Conservation (phyloP, 2,797 vertebrate species). For the Hozukius guyotensis region DNA sequence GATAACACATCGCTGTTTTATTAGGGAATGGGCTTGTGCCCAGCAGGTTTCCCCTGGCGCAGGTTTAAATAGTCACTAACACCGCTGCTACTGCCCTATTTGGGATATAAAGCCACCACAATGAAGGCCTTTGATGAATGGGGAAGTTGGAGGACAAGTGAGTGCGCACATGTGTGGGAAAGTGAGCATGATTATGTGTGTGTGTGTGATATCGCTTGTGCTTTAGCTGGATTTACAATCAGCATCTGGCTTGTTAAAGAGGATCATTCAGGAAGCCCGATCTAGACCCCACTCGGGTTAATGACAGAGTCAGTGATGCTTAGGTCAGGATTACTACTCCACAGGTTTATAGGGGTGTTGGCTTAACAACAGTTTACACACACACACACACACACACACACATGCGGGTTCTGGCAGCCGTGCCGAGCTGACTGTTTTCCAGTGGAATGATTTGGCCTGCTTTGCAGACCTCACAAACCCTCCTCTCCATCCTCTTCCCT, state of each 20-base stretch:
- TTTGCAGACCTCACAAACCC: slow-evolving; percentile 35
- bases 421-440: slow-evolving; percentile 54
- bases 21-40: slow-evolving; percentile 45
- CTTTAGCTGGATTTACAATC: slow-evolving; percentile 42
- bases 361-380: slow-evolving; percentile 26
- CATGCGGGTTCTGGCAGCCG: slow-evolving; percentile 1
- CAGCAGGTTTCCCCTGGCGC: slow-evolving; percentile 46
- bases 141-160: slow-evolving; percentile 8
- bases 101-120: slow-evolving; percentile 56
- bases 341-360: slow-evolving; percentile 43
- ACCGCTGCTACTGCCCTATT: slow-evolving; percentile 40
- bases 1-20: slow-evolving; percentile 41
- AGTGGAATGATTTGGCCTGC: slow-evolving; percentile 51
- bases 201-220: slow-evolving; percentile 20
- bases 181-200: background rate
- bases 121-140: slow-evolving; percentile 55
- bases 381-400: background rate
- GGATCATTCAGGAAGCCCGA: slow-evolving; percentile 34
- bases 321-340: slow-evolving; percentile 33
- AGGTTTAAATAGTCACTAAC: slow-evolving; percentile 46
- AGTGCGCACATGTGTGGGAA: slow-evolving; percentile 2
- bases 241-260: slow-evolving; percentile 56
- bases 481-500: slow-evolving; percentile 53
- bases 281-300: slow-evolving; percentile 34
- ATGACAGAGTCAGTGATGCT: slow-evolving; percentile 34